Evolutionary conservation across 2,113 vertebrate genomes (phyloP).

Genomic region (Scomber colias): DNA sequence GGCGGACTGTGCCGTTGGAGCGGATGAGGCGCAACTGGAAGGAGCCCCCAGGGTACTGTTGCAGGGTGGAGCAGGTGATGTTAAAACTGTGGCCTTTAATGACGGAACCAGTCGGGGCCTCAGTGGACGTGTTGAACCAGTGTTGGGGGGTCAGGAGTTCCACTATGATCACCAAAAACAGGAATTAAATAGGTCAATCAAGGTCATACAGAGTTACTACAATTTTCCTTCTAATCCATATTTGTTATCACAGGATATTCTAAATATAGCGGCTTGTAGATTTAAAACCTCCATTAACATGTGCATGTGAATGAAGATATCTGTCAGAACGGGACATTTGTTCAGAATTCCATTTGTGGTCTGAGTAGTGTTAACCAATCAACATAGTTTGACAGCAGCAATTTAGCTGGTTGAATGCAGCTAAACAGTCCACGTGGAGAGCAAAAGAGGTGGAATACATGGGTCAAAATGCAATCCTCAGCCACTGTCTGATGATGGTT

Average conservation of each 20-base stretch:
- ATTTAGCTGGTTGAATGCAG: no score
- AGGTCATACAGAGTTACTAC: not conserved
- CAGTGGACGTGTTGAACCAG: constrained; percentile 84
- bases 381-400: no score
- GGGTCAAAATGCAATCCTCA: no score
- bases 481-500: no score
- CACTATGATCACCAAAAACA: constrained; percentile 60
- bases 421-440: no score
- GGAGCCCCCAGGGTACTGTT: constrained; percentile 82
- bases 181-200: not conserved
- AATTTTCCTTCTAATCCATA: not conserved
- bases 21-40: constrained; percentile 85
- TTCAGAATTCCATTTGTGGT: no score
- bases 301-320: no score
- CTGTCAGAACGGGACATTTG: no score
- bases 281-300: no score
- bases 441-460: no score
- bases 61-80: constrained; percentile 82
- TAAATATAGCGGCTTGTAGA: not conserved
- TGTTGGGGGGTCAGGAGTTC: constrained; percentile 85
- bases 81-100: constrained; percentile 82
- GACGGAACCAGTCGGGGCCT: constrained; percentile 79
- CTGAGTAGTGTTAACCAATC: no score
- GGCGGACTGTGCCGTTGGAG: constrained; percentile 83
- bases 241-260: not conserved